Conservation (phyloP, 1,140 invertebrate genomes). For the Calycopis cecrops region DNA sequence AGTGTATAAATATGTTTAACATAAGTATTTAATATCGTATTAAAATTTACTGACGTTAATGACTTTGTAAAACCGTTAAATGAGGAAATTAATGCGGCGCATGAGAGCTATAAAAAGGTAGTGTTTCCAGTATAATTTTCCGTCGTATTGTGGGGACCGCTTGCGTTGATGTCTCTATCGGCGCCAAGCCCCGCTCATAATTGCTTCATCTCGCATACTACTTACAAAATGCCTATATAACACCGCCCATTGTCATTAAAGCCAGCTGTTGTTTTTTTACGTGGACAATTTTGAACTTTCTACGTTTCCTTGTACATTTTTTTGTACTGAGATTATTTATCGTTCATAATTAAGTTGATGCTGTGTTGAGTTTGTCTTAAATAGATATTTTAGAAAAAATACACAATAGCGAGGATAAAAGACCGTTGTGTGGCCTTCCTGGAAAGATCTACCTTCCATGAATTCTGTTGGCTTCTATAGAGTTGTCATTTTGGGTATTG, state of each 20-base stretch:
- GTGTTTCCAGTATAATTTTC: constrained; percentile 3
- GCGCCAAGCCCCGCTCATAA: constrained; percentile 60
- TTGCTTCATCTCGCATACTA: constrained; percentile 69
- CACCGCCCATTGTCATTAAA: constrained; percentile 29
- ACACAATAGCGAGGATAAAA: constrained; percentile 12
- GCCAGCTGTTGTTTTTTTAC: constrained; percentile 45
- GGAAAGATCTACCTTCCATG: constrained; percentile 58
- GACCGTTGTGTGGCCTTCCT: constrained; percentile 57
- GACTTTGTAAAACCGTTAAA: background rate
- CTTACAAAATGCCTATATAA: constrained; percentile 49
- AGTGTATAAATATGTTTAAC: no score
- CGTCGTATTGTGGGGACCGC: constrained; percentile 7
- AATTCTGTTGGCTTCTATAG: constrained; percentile 36
- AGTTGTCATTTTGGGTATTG: constrained; percentile 19
- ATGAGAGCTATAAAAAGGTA: background rate
- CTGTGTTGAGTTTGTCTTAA: constrained; percentile 1
- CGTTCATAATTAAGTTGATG: constrained; percentile 10
- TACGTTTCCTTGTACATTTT: constrained; percentile 16
- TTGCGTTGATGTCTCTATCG: constrained; percentile 65
- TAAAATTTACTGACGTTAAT: no score
- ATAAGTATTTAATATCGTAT: no score
- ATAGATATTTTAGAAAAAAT: constrained; percentile 6
- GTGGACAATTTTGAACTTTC: constrained; percentile 24
- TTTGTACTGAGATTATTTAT: constrained; percentile 12
- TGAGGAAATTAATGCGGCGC: constrained; percentile 6